Percentiles rank a stretch among this genome's conserved stretches.
Conservation (phyloP, 1,140 invertebrate genomes). For the Polypedilum pembai region DNA sequence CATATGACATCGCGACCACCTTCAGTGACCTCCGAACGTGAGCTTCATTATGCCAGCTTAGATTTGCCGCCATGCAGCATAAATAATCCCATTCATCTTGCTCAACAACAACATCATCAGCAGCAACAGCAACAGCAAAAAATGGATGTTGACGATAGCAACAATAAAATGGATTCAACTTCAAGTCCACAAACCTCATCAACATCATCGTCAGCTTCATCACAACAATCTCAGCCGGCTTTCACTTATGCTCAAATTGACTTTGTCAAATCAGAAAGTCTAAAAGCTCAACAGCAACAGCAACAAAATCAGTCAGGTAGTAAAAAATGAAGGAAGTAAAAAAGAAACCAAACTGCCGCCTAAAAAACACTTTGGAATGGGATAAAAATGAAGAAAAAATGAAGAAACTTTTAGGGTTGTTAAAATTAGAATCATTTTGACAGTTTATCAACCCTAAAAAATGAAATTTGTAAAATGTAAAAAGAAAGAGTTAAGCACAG, state of each 20-base stretch:
- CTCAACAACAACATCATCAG: slow-evolving; percentile 22
- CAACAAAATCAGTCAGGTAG: slow-evolving; percentile 22
- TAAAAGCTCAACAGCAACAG: slow-evolving; percentile 31
- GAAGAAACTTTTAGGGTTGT: not conserved
- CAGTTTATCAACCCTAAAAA: not conserved
- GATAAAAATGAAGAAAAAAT: not conserved
- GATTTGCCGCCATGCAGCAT: slow-evolving; percentile 47
- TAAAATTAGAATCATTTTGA: not conserved
- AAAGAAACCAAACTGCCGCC: slow-evolving; percentile 14
- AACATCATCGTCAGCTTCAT: slow-evolving; percentile 20
- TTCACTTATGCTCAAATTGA: slow-evolving; percentile 65
- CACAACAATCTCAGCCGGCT: slow-evolving; percentile 42
- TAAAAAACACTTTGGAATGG: not conserved
- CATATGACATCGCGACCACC: slow-evolving; percentile 40
- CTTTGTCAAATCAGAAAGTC: slow-evolving; percentile 53
- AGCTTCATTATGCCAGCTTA: slow-evolving; percentile 59
- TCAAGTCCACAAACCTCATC: slow-evolving; percentile 29
- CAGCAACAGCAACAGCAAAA: slow-evolving; percentile 24
- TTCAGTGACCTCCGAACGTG: slow-evolving; percentile 44
- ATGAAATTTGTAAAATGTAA: not conserved
- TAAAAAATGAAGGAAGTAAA: not conserved
- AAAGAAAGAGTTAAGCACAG: not conserved
- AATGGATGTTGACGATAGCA: slow-evolving; percentile 28
- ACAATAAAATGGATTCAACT: slow-evolving; percentile 33
- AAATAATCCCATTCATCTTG: slow-evolving; percentile 28